Conservation (phyloP, 2,113 vertebrate genomes). For the Laticauda colubrina region DNA sequence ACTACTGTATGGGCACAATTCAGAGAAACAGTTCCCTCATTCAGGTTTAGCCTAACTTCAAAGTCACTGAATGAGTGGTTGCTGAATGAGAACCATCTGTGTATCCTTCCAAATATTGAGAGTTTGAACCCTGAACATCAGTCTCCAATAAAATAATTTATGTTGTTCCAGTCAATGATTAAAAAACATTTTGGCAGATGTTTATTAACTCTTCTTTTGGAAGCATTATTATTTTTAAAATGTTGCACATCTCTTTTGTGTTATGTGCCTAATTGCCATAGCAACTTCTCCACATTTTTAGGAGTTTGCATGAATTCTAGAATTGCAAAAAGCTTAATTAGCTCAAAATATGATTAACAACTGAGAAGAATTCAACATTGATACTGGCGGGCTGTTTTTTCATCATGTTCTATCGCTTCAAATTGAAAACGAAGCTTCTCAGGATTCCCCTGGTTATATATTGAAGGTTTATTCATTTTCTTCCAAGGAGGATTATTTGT, state of each 20-base stretch:
- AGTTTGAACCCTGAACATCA: neutral
- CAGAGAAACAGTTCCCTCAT: neutral
- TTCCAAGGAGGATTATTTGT: neutral
- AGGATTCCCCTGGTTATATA: neutral
- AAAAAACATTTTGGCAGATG: neutral
- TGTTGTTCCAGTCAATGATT: fast-evolving
- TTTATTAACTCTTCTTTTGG: neutral
- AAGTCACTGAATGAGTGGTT: neutral
- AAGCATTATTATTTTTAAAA: slow-evolving; percentile 20
- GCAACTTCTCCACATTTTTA: slow-evolving; percentile 22
- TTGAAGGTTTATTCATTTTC: neutral
- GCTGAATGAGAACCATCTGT: neutral
- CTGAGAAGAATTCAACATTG: neutral
- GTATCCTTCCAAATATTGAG: neutral
- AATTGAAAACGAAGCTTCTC: neutral
- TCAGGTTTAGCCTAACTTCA: neutral
- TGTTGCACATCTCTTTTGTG: neutral
- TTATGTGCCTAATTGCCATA: slow-evolving; percentile 5
- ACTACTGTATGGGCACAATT: neutral
- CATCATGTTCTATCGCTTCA: slow-evolving; percentile 3
- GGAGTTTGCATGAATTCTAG: neutral
- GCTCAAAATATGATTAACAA: neutral
- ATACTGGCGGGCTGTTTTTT: neutral
- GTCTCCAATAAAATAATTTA: neutral
- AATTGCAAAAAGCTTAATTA: slow-evolving; percentile 3